A percentile compares a stretch with the other conserved stretches of the same genome.
Evolutionary conservation across 2,888 invertebrate species (phyloP).

Genomic region (Adineta ricciae): DNA sequence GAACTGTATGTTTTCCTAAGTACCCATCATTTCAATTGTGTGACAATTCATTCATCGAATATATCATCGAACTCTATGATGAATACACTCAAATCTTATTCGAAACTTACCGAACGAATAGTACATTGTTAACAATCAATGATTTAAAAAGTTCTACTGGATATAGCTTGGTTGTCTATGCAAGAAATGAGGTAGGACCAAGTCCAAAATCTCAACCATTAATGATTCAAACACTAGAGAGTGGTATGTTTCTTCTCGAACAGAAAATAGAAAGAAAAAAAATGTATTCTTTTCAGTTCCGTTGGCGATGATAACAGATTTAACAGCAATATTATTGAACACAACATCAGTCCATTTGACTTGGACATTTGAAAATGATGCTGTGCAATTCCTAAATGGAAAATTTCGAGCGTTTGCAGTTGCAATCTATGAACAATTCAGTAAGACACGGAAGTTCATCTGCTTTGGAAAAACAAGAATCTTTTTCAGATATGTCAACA

Average conservation of each 20-base stretch:
- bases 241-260: not conserved
- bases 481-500: not conserved
- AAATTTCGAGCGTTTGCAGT: constrained; percentile 4
- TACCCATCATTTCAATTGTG: not conserved
- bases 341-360: not conserved
- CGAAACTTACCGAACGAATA: not conserved
- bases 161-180: not conserved
- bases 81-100: not conserved
- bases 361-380: not conserved
- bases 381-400: not conserved
- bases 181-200: not conserved
- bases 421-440: not conserved
- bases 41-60: not conserved
- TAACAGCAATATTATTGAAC: not conserved
- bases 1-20: not conserved
- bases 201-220: not conserved
- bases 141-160: not conserved
- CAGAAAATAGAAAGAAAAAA: not conserved
- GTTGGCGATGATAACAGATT: not conserved
- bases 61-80: not conserved
- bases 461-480: too few relatives aligned
- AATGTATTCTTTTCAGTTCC: not conserved
- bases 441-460: too few relatives aligned
- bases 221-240: not conserved
- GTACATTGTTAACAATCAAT: not conserved